Percentiles rank a stretch among this genome's conserved stretches.
Evolutionary conservation across 2,113 vertebrate species (phyloP).

Genomic region (Platichthys flesus): DNA sequence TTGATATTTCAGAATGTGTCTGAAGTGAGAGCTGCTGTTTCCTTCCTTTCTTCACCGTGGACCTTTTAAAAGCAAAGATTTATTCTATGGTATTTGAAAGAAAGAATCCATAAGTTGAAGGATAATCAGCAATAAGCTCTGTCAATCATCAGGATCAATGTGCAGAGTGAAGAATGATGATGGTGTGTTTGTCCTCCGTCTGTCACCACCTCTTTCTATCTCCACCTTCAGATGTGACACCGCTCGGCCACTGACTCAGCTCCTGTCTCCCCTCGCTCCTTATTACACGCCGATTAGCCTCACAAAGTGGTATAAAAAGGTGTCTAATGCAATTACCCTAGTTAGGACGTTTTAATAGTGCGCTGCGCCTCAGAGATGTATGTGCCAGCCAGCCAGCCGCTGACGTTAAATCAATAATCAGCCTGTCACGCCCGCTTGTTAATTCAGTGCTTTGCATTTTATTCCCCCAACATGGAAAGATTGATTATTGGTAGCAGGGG

Average conservation of each 20-base stretch:
- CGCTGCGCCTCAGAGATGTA: conserved; percentile 66
- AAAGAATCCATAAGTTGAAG: neutral
- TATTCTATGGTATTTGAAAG: neutral
- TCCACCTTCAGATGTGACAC: conserved; percentile 50
- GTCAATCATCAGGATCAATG: neutral
- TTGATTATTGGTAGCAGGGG: conserved; percentile 75
- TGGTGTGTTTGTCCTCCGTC: neutral
- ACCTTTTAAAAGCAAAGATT: neutral
- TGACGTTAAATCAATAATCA: conserved; percentile 82
- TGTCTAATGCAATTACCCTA: conserved; percentile 81
- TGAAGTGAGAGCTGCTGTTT: neutral
- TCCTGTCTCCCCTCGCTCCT: conserved; percentile 50
- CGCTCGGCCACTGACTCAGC: conserved; percentile 67
- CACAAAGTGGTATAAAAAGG: conserved; percentile 79
- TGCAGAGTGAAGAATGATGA: neutral
- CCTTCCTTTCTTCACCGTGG: neutral
- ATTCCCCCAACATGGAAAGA: conserved; percentile 62
- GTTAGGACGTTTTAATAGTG: conserved; percentile 79
- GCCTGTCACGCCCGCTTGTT: conserved; percentile 72
- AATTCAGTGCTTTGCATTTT: conserved; percentile 74
- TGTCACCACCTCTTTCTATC: neutral
- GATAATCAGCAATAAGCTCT: neutral
- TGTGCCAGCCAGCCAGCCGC: conserved; percentile 59
- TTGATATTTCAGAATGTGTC: conserved; percentile 14
- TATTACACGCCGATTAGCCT: conserved; percentile 78